Evolutionary conservation across 2,113 vertebrate species (phyloP).

Genomic region (Zosterops borbonicus): DNA sequence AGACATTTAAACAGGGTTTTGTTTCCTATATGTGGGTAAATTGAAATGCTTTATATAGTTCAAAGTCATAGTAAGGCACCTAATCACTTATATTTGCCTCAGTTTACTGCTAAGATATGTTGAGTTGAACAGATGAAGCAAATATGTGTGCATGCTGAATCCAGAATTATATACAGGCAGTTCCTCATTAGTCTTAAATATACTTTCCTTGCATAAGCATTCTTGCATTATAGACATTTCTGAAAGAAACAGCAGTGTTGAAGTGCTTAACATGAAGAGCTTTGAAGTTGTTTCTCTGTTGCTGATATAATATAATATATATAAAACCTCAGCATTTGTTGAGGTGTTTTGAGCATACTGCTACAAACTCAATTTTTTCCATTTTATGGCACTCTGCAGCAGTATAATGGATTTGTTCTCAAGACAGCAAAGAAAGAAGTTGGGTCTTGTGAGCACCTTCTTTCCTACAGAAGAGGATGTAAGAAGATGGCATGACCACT

Average conservation of each 20-base stretch:
- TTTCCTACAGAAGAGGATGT: neutral
- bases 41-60: slow-evolving; percentile 23
- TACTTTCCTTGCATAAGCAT: slow-evolving; percentile 1
- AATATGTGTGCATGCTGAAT: slow-evolving; percentile 20
- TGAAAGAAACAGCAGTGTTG: neutral
- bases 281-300: neutral
- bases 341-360: neutral
- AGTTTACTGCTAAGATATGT: neutral
- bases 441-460: neutral
- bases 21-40: neutral
- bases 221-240: slow-evolving; percentile 14
- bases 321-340: neutral
- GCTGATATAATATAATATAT: neutral
- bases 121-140: slow-evolving; percentile 32
- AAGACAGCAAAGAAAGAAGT: neutral
- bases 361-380: neutral
- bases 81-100: slow-evolving; percentile 23
- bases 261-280: neutral
- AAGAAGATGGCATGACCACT: neutral
- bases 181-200: slow-evolving; percentile 31
- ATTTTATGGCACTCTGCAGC: neutral
- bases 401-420: neutral
- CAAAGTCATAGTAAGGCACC: neutral
- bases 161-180: slow-evolving; percentile 23
- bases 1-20: slow-evolving; percentile 1